Percentiles rank a stretch among this genome's conserved stretches.
phyloP scores from a whole-genome alignment of 2,113 vertebrate species.

The Xerus inauris region DNA sequence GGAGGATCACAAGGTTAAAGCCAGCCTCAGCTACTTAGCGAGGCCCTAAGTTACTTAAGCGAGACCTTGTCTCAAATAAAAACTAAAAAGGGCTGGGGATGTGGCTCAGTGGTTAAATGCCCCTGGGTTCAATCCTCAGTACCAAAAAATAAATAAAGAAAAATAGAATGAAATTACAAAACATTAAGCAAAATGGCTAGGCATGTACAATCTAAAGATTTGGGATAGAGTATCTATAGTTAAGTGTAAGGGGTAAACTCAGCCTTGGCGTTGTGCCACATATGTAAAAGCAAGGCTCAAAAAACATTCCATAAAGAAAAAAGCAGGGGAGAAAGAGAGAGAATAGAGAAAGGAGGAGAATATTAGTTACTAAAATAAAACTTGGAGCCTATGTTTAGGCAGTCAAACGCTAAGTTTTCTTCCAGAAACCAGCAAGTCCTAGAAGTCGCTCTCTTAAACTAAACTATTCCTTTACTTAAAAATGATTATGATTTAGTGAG shows the following conservation, averaged over 20 bases:
- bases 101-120: too few relatives aligned
- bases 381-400: not conserved
- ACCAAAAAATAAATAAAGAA: too few relatives aligned
- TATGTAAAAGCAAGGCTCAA: not conserved
- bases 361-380: not conserved
- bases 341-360: not conserved
- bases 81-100: too few relatives aligned
- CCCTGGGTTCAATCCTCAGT: too few relatives aligned
- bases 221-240: not conserved
- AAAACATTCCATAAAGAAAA: not conserved
- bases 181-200: not conserved
- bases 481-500: not conserved
- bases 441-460: too few relatives aligned
- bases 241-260: not conserved
- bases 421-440: too few relatives aligned
- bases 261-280: not conserved
- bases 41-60: too few relatives aligned
- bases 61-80: too few relatives aligned
- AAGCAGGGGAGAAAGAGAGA: not conserved
- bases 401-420: not conserved
- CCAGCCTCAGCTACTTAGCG: too few relatives aligned
- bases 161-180: not conserved
- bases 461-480: not conserved
- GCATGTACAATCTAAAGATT: not conserved
- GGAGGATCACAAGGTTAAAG: too few relatives aligned